Evolutionary conservation across 2,797 vertebrate genomes (phyloP), one percentile per base, ranked within the genome.

Genomic region (Malacoraja senta): DNA sequence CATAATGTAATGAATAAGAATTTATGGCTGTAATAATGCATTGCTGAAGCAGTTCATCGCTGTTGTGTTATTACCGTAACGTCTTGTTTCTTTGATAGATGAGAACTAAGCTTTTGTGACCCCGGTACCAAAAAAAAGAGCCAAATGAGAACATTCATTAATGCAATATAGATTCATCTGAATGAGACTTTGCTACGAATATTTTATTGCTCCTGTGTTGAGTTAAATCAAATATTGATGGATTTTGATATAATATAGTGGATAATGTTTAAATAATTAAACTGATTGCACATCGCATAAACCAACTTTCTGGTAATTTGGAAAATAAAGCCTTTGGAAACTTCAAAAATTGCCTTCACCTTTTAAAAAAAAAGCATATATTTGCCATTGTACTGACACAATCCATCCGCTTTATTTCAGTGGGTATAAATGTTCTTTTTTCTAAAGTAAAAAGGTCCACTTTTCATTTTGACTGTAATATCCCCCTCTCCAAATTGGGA

Each of bases 131-230:
- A 92, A 76, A 92, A 92, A 88, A 92, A 44, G 76, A n/a, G 90
- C 71, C 90, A 92, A 92, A 92, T 92, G 90, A 76, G 90, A 92
- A 76, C 71, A 92, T 92, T 92, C 90, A 92, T 92, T 92, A 92
- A 72, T 92, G 71, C 90, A 72, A 92, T 76, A 92, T 53, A 76
- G 90, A 92, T 92, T 92, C 90, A n/a, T 76, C 72, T 92, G 35
- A 92, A 26, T 35, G 32, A 15, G 90, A 92, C 38, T 92, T 92
- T 92, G 71, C 71, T 38, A 4, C 24, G 90, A 92, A 76, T 92
- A 92, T 92, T 92, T 92, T 58, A 92, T 38, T 26, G 24, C 24
- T 29, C 3, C 29, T 24, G 13, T 76, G 90, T 29, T 44, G 71
- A 58, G 35, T 92, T 76, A 92, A 29, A 92, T 92, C 71, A 92